A percentile compares a stretch with the other conserved stretches of the same genome.
Evolutionary conservation across 2,888 invertebrate species (phyloP).

Genomic region (Leptopilina drosophilae): DNA sequence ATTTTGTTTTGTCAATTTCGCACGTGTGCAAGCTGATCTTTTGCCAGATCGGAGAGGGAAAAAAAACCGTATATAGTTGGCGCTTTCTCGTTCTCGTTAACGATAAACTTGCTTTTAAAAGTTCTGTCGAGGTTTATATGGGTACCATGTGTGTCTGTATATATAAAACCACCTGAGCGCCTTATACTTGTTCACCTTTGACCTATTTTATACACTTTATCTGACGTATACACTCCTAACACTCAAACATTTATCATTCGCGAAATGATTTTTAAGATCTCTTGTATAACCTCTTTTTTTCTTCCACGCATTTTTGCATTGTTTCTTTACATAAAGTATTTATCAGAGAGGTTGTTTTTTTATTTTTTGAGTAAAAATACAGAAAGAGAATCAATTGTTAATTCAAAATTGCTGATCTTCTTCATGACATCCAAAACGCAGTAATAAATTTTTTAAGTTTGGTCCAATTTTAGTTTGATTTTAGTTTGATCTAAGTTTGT

Average conservation of each 20-base stretch:
- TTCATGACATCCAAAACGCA: too few relatives aligned
- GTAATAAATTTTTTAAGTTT: too few relatives aligned
- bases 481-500: too few relatives aligned
- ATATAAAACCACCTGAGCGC: background rate
- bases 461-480: too few relatives aligned
- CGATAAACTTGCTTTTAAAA: conserved; percentile 9
- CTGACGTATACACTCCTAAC: conserved; percentile 1
- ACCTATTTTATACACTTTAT: conserved; percentile 14
- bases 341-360: too few relatives aligned
- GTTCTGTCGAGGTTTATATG: background rate
- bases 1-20: conserved; percentile 34
- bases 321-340: background rate
- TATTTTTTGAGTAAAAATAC: too few relatives aligned
- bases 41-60: background rate
- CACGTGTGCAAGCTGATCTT: conserved; percentile 33
- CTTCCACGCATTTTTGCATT: background rate
- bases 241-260: conserved; percentile 13
- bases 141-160: background rate
- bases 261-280: conserved; percentile 12
- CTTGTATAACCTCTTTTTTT: background rate
- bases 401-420: too few relatives aligned
- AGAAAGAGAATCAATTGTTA: too few relatives aligned
- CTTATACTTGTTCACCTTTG: background rate
- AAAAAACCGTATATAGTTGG: too few relatives aligned
- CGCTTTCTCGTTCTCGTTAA: conserved; percentile 32